These are phyloP conservation scores for Lemur catta DNA, from an alignment of 2,797 vertebrate genomes.

Conservation along the genomic window DNA sequence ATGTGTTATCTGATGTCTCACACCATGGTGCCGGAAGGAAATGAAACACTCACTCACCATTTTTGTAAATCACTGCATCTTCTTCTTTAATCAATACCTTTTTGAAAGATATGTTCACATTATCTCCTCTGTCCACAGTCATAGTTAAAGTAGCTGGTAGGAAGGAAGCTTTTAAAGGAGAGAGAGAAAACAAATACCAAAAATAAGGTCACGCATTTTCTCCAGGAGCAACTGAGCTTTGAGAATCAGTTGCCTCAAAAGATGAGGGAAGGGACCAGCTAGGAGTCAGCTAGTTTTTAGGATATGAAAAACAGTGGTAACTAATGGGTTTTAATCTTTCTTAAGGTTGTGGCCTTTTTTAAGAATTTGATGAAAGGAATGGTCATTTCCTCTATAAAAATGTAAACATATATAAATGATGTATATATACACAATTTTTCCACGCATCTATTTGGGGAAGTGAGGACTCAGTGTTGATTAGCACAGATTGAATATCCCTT, in stretches of 20 bases:
- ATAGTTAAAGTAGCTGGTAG: conserved; percentile 88
- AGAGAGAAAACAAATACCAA: conserved; percentile 38
- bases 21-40: not conserved
- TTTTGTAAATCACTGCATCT: conserved; percentile 90
- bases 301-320: not conserved
- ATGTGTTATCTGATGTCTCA: not conserved
- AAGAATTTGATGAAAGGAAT: conserved; percentile 4
- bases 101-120: conserved; percentile 88
- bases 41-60: conserved; percentile 80
- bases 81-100: conserved; percentile 86
- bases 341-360: not conserved
- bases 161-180: conserved; percentile 86
- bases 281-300: not conserved
- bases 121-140: conserved; percentile 89
- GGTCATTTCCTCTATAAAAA: not conserved
- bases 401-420: not conserved
- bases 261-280: not conserved
- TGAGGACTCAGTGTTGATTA: not conserved
- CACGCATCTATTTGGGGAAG: not conserved
- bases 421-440: not conserved
- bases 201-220: conserved; percentile 17
- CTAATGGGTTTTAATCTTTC: not conserved
- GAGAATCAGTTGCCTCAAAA: not conserved
- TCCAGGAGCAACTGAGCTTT: not conserved
- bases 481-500: not conserved